Percentiles rank a stretch among this genome's conserved stretches.
Conservation (phyloP, 2,797 vertebrate genomes). For the Sphenodon punctatus region DNA sequence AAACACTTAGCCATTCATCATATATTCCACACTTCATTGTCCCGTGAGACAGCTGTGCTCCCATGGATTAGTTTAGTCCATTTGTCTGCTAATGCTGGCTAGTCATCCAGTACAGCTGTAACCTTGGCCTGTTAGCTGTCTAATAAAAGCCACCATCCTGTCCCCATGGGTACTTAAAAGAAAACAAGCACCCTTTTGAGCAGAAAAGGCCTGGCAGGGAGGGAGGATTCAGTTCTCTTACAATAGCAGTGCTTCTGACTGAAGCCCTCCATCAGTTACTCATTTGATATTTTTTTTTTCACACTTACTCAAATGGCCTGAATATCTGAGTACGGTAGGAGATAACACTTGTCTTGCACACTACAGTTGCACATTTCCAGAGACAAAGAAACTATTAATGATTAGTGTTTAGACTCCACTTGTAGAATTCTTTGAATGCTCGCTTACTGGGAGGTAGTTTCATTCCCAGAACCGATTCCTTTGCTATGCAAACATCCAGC, state of each 20-base stretch:
- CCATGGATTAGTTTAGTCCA: constrained; percentile 16
- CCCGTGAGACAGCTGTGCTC: constrained; percentile 41
- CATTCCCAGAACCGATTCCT: constrained; percentile 3
- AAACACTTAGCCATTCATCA: constrained; percentile 14
- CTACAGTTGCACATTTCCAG: neutral
- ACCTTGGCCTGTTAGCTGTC: constrained; percentile 29
- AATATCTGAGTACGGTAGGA: neutral
- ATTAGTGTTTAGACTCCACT: constrained; percentile 9
- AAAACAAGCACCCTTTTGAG: constrained; percentile 62
- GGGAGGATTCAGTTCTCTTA: constrained; percentile 43
- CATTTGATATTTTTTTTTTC: constrained; percentile 11
- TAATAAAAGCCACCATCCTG: constrained; percentile 58
- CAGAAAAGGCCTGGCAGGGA: constrained; percentile 12
- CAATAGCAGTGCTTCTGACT: constrained; percentile 43
- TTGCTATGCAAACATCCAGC: neutral
- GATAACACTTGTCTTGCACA: neutral
- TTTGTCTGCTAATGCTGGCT: constrained; percentile 51
- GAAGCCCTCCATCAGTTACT: neutral
- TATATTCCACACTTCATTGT: constrained; percentile 32
- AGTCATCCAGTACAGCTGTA: constrained; percentile 54
- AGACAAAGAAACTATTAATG: constrained; percentile 10
- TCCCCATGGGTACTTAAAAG: constrained; percentile 24
- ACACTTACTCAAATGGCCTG: neutral
- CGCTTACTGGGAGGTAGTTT: neutral
- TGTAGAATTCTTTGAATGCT: constrained; percentile 7